Evolutionary conservation across 2,888 invertebrate genomes (phyloP).

Genomic region (Dinocampus coccinellae): DNA sequence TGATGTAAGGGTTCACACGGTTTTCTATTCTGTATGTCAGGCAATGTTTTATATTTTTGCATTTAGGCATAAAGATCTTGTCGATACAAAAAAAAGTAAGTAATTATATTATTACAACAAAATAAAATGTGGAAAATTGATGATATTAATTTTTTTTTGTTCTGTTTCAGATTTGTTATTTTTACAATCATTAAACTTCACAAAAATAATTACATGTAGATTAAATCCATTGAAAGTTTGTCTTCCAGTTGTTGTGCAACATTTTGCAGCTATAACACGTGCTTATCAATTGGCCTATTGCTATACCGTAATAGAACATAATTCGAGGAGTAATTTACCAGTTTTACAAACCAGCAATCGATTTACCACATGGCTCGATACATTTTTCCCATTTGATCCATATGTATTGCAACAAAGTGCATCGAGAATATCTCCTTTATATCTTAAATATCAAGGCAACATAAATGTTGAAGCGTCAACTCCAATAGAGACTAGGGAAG

Average conservation of each 20-base stretch:
- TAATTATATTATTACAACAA: slow-evolving; percentile 40
- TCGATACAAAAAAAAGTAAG: slow-evolving; percentile 82
- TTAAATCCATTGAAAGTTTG: slow-evolving; percentile 92
- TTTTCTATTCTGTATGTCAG: slow-evolving; percentile 94
- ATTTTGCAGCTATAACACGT: slow-evolving; percentile 85
- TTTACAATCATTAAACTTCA: slow-evolving; percentile 85
- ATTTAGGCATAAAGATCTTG: slow-evolving; percentile 88
- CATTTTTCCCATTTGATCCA: slow-evolving; percentile 93
- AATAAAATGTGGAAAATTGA: slow-evolving; percentile 10
- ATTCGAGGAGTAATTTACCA: slow-evolving; percentile 76
- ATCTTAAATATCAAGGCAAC: slow-evolving; percentile 70
- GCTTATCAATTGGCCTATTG: slow-evolving; percentile 93
- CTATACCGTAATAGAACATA: slow-evolving; percentile 89
- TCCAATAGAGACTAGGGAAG: slow-evolving; percentile 28
- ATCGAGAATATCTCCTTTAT: slow-evolving; percentile 68
- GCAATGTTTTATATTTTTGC: slow-evolving; percentile 93
- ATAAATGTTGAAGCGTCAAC: slow-evolving; percentile 20
- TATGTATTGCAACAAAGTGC: slow-evolving; percentile 78
- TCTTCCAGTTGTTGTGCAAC: slow-evolving; percentile 80
- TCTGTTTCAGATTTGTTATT: slow-evolving; percentile 80
- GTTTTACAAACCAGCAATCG: slow-evolving; percentile 72
- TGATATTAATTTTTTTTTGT: slow-evolving; percentile 34
- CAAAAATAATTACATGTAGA: slow-evolving; percentile 85
- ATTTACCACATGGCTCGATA: slow-evolving; percentile 71
- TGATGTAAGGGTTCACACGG: slow-evolving; percentile 81